A percentile compares a stretch with the other conserved stretches of the same genome.
These are phyloP conservation scores for Atherinosoma microstoma DNA, from an alignment of 2,797 vertebrate species.

Conservation along the genomic window DNA sequence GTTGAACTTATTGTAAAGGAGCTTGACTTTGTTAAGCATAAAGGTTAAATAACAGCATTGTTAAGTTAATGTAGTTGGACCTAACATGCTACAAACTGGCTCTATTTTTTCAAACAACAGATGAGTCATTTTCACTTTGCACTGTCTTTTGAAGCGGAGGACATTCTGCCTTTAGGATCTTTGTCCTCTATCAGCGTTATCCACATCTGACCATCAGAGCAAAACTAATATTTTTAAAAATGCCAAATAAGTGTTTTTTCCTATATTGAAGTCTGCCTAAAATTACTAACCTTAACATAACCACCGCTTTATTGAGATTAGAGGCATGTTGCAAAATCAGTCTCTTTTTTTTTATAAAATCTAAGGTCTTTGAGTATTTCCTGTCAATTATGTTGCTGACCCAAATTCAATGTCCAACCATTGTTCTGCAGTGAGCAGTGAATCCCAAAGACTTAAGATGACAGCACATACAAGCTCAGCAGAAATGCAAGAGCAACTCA, in stretches of 20 bases:
- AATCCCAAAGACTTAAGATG: conserved; percentile 2
- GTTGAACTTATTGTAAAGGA: no score
- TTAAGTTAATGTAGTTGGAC: no score
- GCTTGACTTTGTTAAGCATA: no score
- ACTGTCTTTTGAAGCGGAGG: no score
- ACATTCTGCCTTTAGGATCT: no score
- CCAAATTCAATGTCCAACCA: not conserved
- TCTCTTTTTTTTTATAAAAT: not conserved
- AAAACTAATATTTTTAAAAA: not conserved
- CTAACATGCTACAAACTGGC: no score
- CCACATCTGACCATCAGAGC: not conserved
- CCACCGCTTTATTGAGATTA: not conserved
- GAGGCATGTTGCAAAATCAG: not conserved
- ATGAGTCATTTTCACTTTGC: no score
- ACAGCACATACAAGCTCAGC: conserved; percentile 34
- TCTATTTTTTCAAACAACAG: no score
- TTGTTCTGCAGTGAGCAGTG: not conserved
- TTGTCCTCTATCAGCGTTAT: no score
- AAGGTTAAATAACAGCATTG: no score
- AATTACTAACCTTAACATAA: not conserved
- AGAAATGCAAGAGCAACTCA: conserved; percentile 19
- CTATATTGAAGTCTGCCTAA: not conserved
- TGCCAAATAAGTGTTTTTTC: not conserved
- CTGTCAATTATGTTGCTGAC: not conserved
- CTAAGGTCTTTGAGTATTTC: not conserved